Conservation (phyloP, 2,797 vertebrate species). For the Microctenopoma lineatum region DNA sequence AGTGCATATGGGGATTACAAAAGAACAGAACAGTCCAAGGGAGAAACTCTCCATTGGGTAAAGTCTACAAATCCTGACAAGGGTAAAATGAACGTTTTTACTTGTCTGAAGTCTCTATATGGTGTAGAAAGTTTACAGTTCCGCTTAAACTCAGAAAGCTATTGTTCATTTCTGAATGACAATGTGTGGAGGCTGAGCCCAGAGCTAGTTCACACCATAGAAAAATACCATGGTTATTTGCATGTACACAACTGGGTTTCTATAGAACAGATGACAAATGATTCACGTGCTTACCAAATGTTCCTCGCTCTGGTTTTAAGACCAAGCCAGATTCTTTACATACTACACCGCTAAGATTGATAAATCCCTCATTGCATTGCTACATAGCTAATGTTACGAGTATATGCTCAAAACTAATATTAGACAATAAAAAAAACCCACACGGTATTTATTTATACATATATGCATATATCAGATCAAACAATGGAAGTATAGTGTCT, state of each 20-base stretch:
- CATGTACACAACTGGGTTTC: slow-evolving; percentile 66
- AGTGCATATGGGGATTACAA: slow-evolving; percentile 74
- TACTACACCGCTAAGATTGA: slow-evolving; percentile 51
- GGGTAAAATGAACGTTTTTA: slow-evolving; percentile 71
- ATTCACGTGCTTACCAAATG: slow-evolving; percentile 39
- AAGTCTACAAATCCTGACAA: slow-evolving; percentile 70
- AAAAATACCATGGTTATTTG: slow-evolving; percentile 82
- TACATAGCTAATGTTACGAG: slow-evolving; percentile 76
- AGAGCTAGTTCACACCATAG: slow-evolving; percentile 70
- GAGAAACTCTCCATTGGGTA: slow-evolving; percentile 50
- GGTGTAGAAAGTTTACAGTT: slow-evolving; percentile 70
- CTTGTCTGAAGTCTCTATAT: slow-evolving; percentile 69
- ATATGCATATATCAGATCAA: slow-evolving; percentile 55
- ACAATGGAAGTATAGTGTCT: slow-evolving; percentile 44
- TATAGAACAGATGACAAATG: slow-evolving; percentile 53
- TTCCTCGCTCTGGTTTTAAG: slow-evolving; percentile 33
- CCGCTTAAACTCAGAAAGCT: slow-evolving; percentile 52
- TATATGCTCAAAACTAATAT: slow-evolving; percentile 70
- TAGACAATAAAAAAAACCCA: slow-evolving; percentile 69
- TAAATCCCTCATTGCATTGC: slow-evolving; percentile 64
- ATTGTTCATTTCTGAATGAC: slow-evolving; percentile 58
- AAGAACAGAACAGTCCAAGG: slow-evolving; percentile 61
- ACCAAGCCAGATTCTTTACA: slow-evolving; percentile 41
- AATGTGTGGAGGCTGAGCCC: slow-evolving; percentile 55
- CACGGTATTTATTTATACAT: slow-evolving; percentile 57